Conservation (phyloP, 2,113 vertebrate genomes). For the Prionailurus bengalensis region DNA sequence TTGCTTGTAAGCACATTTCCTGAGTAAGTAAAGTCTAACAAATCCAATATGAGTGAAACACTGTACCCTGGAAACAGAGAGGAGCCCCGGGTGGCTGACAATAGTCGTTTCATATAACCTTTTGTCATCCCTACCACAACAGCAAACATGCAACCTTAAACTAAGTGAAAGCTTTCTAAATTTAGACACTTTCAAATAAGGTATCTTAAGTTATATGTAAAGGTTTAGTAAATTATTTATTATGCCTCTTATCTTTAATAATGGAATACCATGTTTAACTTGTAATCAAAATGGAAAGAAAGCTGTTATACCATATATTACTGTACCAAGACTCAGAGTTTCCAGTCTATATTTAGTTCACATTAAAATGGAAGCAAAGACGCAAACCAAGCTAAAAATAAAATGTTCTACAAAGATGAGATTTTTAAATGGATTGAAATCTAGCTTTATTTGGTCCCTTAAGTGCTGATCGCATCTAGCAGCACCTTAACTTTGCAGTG, state of each 20-base stretch:
- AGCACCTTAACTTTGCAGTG: constrained; percentile 16
- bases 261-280: constrained; percentile 85
- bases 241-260: constrained; percentile 87
- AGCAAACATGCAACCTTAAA: constrained; percentile 83
- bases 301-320: constrained; percentile 76
- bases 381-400: constrained; percentile 82
- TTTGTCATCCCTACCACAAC: constrained; percentile 81
- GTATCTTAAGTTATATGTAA: constrained; percentile 85
- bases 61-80: constrained; percentile 80
- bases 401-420: constrained; percentile 81
- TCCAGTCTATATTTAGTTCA: constrained; percentile 84
- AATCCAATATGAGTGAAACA: constrained; percentile 82
- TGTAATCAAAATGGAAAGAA: constrained; percentile 79
- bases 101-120: constrained; percentile 83
- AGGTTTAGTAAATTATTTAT: constrained; percentile 93
- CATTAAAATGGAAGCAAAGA: constrained; percentile 85
- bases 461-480: background rate
- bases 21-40: constrained; percentile 83
- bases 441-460: constrained; percentile 79
- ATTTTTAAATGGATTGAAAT: constrained; percentile 80
- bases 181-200: constrained; percentile 92
- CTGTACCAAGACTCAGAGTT: constrained; percentile 82
- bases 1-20: constrained; percentile 81
- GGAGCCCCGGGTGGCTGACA: constrained; percentile 78
- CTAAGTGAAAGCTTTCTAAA: constrained; percentile 88